Evolutionary conservation across 2,113 vertebrate genomes (phyloP).

Genomic region (Lethenteron camtschaticum): DNA sequence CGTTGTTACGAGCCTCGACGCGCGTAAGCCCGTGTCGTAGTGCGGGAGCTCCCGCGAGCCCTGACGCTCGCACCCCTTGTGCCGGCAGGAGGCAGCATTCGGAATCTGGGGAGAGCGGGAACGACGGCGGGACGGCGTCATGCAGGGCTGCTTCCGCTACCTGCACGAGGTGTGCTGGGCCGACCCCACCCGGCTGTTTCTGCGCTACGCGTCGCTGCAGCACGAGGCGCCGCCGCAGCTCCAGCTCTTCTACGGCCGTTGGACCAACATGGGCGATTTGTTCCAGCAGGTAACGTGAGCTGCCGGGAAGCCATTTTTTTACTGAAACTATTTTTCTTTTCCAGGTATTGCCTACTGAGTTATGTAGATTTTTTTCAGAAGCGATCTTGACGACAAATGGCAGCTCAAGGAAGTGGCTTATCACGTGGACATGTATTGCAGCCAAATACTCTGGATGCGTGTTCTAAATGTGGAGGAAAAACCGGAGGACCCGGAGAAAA

Average conservation of each 20-base stretch:
- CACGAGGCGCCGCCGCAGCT: conserved; percentile 25
- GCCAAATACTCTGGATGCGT: too few species aligned
- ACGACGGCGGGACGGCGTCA: too few species aligned
- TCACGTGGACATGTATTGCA: too few species aligned
- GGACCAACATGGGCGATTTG: conserved; percentile 20
- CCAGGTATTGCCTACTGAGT: too few species aligned
- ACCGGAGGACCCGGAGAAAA: too few species aligned
- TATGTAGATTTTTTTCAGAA: too few species aligned
- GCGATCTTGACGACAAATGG: too few species aligned
- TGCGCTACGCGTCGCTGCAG: conserved; percentile 20
- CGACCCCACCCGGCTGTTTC: conserved; percentile 28
- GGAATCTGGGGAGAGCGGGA: conserved; percentile 16
- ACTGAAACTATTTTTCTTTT: background rate
- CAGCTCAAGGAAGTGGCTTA: too few species aligned
- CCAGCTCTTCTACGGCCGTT: conserved; percentile 19
- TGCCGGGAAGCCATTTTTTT: background rate
- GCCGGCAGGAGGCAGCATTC: conserved; percentile 16
- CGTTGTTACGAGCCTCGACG: too few species aligned
- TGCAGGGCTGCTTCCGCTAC: conserved; percentile 21
- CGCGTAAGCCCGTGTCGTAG: too few species aligned
- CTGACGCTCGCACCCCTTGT: background rate
- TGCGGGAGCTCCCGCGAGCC: too few species aligned
- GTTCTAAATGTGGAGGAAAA: too few species aligned
- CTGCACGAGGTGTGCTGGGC: conserved; percentile 36
- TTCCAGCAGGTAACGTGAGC: conserved; percentile 21